Evolutionary conservation across 2,888 invertebrate genomes (phyloP), one percentile per base, ranked within the genome.

Genomic region (Diplazon laetatorius): DNA sequence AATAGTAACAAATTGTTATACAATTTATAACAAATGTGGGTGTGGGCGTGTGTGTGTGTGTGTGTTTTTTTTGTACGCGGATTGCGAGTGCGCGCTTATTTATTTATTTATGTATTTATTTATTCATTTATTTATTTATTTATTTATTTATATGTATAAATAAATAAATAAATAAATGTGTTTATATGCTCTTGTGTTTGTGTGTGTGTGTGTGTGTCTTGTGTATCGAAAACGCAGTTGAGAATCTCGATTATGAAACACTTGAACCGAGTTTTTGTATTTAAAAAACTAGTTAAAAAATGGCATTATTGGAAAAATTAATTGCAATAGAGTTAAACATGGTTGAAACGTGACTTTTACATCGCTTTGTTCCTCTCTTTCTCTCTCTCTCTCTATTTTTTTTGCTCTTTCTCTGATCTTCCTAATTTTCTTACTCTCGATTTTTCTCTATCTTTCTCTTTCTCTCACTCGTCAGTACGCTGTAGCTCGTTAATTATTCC

Each of bases 201-300:
- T 62, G 30, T 63, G 8, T 60, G 1, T 57, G 16, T 48, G n/a
- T 8, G 44, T 59, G 18, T 39, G 20, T n/a, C 2, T 55, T 59
- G 25, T 39, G 20, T n/a, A 0, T 60, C 65, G 57, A 65, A 78
- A 78, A 78, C 73, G 69, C 78, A 70, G 73, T 50, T 59, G 69
- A 59, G 60, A 74, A 74, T 70, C 78, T 74, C 78, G 62, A 73
- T 57, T 69, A 18, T 69, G 77, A 62, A 78, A 78, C 74, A 66
- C 74, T 71, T 78, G 62, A 74, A 70, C 39, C 78, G 70, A 71
- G 60, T 63, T 55, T 65, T 6, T 55, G 59, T 6, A n/a, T 48
- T 18, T 68, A 78, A 80, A 72, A 76, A 80, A 80, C 75, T 78
- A 81, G 81, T 76, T 81, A 81, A 80, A n/a, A 78, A 78, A 81